Conservation (phyloP, 2,113 vertebrate species). For the Puffinus mauretanicus region DNA sequence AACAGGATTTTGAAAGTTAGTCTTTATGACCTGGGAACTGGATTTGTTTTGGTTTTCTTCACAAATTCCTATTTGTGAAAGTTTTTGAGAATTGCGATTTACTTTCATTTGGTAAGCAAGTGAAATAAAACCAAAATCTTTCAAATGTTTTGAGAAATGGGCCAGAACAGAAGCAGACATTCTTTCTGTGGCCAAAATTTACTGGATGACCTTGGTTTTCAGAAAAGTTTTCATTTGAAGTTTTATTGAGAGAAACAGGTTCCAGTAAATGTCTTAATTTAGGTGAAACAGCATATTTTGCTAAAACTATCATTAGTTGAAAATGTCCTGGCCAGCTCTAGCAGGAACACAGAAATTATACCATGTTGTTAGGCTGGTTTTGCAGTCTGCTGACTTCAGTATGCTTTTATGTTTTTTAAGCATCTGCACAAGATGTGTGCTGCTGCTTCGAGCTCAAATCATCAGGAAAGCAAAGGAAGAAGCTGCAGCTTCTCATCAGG, state of each 20-base stretch:
- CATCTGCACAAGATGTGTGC: not conserved
- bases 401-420: not conserved
- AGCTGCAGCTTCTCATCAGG: constrained; percentile 27
- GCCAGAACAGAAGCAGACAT: not conserved
- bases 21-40: not conserved
- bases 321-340: not conserved
- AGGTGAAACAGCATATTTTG: constrained; percentile 14
- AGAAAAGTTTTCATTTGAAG: not conserved
- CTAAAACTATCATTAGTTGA: not conserved
- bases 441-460: not conserved
- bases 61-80: not conserved
- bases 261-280: not conserved
- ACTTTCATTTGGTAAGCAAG: not conserved
- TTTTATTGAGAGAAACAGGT: not conserved
- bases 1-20: not conserved
- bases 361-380: not conserved
- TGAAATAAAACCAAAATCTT: not conserved
- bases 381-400: constrained; percentile 23
- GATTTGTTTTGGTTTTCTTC: not conserved
- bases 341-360: constrained; percentile 2
- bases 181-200: not conserved
- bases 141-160: not conserved
- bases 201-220: not conserved
- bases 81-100: not conserved
- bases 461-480: constrained; percentile 27